Percentiles rank a stretch among this genome's conserved stretches.
Evolutionary conservation across 2,797 vertebrate species (phyloP).

Genomic region (Erithacus rubecula): DNA sequence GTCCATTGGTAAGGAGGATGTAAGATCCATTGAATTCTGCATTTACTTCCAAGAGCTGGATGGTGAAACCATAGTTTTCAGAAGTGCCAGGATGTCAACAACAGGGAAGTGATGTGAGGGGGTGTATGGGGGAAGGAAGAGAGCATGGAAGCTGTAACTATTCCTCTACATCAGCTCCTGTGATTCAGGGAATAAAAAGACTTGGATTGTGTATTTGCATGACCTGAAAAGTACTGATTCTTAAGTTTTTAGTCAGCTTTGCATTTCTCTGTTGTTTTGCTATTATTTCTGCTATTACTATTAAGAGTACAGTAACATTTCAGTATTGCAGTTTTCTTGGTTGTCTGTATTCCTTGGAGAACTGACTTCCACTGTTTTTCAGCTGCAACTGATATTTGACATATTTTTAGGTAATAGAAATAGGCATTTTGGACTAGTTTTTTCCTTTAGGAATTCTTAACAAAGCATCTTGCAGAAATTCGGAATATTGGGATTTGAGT

Average conservation of each 20-base stretch:
- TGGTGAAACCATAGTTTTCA: neutral
- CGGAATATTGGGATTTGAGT: neutral
- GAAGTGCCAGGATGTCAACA: neutral
- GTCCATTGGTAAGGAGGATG: neutral
- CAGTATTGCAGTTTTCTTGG: neutral
- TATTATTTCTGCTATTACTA: neutral
- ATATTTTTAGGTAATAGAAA: neutral
- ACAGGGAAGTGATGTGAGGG: too few relatives aligned
- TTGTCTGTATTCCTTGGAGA: neutral
- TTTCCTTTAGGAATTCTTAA: neutral
- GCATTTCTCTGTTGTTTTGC: neutral
- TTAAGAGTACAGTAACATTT: neutral
- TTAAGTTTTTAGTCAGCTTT: neutral
- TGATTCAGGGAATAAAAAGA: neutral
- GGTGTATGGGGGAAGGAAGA: rapidly evolving
- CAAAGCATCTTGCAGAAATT: neutral
- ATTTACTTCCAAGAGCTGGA: neutral
- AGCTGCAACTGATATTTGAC: neutral
- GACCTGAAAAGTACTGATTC: neutral
- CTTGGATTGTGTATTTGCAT: neutral
- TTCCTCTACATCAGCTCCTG: neutral
- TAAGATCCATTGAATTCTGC: neutral
- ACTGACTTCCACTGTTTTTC: neutral
- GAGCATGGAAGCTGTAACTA: neutral
- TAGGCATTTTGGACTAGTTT: neutral